These are phyloP conservation scores for Coryphaenoides rupestris DNA, from an alignment of 2,113 vertebrate species.

Conservation along the genomic window DNA sequence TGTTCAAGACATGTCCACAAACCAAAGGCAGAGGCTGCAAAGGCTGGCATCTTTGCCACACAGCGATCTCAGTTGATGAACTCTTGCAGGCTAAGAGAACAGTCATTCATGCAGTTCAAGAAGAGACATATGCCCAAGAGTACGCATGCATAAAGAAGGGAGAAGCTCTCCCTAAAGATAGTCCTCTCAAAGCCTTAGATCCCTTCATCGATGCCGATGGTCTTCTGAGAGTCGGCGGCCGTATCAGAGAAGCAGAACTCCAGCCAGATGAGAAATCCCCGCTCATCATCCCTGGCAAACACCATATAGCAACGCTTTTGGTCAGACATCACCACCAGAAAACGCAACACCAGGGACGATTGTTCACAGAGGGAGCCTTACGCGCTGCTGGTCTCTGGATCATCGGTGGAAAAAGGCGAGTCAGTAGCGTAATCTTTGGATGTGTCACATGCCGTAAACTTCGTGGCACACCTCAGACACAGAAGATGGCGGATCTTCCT, in stretches of 20 bases:
- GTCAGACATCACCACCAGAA: neutral
- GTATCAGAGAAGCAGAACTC: neutral
- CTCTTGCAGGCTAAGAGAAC: too few relatives aligned
- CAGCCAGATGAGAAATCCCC: neutral
- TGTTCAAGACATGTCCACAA: neutral
- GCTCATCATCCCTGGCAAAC: neutral
- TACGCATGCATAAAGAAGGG: constrained; percentile 12
- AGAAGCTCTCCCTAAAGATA: neutral
- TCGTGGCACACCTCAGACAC: too few relatives aligned
- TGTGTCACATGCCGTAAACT: neutral
- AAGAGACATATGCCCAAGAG: neutral
- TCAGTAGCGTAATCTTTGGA: neutral
- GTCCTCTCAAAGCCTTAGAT: neutral
- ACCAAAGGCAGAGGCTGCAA: neutral
- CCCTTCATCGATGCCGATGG: neutral
- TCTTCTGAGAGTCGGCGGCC: neutral
- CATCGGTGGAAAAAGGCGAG: neutral
- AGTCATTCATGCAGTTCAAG: too few relatives aligned
- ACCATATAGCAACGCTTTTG: neutral
- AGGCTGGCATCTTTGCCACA: too few relatives aligned
- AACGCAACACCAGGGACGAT: neutral
- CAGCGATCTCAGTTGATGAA: too few relatives aligned
- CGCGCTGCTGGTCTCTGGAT: neutral
- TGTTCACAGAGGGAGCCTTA: neutral
- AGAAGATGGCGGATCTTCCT: neutral